Base-by-base conservation (phyloP, 2,888 invertebrate species). In the Subacronicta megacephala region DNA sequence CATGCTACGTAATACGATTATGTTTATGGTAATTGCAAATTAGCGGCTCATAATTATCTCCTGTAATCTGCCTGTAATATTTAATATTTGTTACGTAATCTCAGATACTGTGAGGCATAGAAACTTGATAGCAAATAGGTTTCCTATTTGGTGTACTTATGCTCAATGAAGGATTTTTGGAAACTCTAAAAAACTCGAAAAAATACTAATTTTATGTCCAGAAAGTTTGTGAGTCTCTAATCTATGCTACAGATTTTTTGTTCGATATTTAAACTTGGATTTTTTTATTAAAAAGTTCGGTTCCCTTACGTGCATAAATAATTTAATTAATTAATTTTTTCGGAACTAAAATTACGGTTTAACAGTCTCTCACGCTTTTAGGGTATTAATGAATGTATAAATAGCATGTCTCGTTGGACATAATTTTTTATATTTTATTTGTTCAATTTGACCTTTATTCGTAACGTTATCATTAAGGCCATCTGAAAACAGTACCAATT, bases 381-480 rank as follows among this genome's bases (percentile, higher is more conserved):
- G 16, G 36, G 46, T 10, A 64, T 64, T 69, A 69, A 64, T 64
- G 69, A 69, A 63, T 60, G 44, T 38, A 36, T 64, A 51, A 69
- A 69, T 63, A 16, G 69, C 69, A 69, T 60, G 68, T 59, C 37
- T 40, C 44, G 47, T 38, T 38, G 42, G 44, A 59, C 53, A 51
- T 43, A 59, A n/a, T n/a, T 59, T 50, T 53, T 52, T 59, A 59
- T 56, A 9, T 26, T 26, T 59, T 58, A 63, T 63, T 68, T 68
- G 40, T 59, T 52, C 17, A 43, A 53, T 63, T 52, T 20, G 59
- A 50, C 69, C 69, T 56, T 7, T 10, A 36, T 62, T 67, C 52
- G 52, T 16, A 23, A 20, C 38, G 23, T 35, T 66, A 66, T 65
- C 65, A 43, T 42, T n/a, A 52, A 66, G 65, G 65, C 33, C 62